These are phyloP conservation scores for Zaprionus davidi DNA, from an alignment of 1,140 invertebrate species.

Conservation along the genomic window DNA sequence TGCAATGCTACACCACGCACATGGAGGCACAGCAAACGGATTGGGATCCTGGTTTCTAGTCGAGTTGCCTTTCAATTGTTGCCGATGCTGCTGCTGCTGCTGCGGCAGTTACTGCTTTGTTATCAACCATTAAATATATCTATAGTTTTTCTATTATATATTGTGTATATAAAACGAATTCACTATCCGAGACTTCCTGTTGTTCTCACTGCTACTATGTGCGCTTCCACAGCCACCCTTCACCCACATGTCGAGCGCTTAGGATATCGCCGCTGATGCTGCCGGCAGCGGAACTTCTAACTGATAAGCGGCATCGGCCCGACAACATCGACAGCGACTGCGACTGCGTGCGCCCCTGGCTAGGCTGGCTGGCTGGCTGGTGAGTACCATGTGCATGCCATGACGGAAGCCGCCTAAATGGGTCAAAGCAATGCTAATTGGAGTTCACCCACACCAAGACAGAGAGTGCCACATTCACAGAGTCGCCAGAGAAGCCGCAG, in stretches of 20 bases:
- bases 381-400: conserved; percentile 35
- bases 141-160: conserved; percentile 68
- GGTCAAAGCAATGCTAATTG: conserved; percentile 80
- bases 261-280: conserved; percentile 62
- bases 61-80: conserved; percentile 24
- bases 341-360: conserved; percentile 62
- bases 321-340: conserved; percentile 11
- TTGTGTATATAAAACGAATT: conserved; percentile 75
- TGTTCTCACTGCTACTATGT: conserved; percentile 50
- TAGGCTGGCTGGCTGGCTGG: neutral
- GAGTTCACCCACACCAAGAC: conserved; percentile 69
- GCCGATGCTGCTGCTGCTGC: neutral
- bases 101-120: conserved; percentile 34
- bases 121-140: conserved; percentile 56
- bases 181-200: conserved; percentile 73
- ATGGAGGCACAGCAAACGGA: conserved; percentile 87
- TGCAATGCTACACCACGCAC: conserved; percentile 91
- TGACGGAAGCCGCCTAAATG: conserved; percentile 76
- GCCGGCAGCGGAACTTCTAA: conserved; percentile 60
- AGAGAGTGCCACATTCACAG: conserved; percentile 8
- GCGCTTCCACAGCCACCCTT: conserved; percentile 66
- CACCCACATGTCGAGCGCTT: conserved; percentile 77
- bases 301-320: conserved; percentile 51
- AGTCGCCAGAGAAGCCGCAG: conserved; percentile 25
- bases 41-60: conserved; percentile 94